Percentiles rank a stretch among this genome's conserved stretches.
These are phyloP conservation scores for Myrmecobius fasciatus DNA, from an alignment of 2,113 vertebrate species.

Conservation along the genomic window DNA sequence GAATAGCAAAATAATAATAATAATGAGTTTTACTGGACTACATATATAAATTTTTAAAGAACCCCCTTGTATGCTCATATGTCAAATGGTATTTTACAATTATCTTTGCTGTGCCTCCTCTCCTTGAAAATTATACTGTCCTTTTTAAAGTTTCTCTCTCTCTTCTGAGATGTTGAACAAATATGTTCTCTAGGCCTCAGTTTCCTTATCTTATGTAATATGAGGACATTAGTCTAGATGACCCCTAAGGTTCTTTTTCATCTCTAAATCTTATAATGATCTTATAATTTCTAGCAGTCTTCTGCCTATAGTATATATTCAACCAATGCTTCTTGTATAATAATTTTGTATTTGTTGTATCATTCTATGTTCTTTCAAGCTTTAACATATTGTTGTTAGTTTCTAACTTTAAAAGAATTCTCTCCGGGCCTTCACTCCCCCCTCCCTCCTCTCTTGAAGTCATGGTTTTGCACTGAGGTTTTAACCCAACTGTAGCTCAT, in stretches of 20 bases:
- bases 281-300: background rate
- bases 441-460: slow-evolving; percentile 34
- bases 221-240: background rate
- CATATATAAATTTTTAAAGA: background rate
- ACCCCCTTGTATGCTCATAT: background rate
- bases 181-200: background rate
- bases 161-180: background rate
- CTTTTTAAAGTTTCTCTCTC: background rate
- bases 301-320: background rate
- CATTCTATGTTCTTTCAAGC: background rate
- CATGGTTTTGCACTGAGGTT: background rate
- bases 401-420: background rate
- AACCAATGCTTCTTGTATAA: background rate
- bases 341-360: background rate
- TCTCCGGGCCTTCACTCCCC: slow-evolving; percentile 61
- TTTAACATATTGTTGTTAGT: background rate
- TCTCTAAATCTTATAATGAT: background rate
- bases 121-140: background rate
- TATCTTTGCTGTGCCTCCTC: background rate
- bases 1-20: background rate
- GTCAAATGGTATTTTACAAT: background rate
- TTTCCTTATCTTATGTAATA: too few species aligned
- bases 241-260: background rate
- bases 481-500: slow-evolving; percentile 27
- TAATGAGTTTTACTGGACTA: background rate